phyloP scores from a whole-genome alignment of 64 coral and sea anemone species.

The Porites lutea region DNA sequence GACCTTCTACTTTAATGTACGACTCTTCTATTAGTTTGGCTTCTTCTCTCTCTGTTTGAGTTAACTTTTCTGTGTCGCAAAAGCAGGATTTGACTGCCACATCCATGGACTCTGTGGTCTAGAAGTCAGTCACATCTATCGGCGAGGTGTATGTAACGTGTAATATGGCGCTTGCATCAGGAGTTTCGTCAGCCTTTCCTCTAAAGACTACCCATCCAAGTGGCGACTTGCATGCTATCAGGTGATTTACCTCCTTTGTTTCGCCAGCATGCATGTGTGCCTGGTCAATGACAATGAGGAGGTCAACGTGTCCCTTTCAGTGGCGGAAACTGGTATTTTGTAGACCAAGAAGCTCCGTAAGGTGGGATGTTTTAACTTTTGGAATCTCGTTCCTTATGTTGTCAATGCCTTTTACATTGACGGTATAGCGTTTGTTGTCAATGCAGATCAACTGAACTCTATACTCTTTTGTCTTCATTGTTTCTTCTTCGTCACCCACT shows the following conservation, averaged over 20 bases:
- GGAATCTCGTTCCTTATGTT: slow-evolving; percentile 51
- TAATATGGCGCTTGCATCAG: neutral
- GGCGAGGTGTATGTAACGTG: slow-evolving; percentile 11
- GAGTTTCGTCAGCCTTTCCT: neutral
- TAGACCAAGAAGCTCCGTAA: slow-evolving; percentile 43
- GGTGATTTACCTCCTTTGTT: slow-evolving; percentile 44
- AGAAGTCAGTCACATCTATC: slow-evolving; percentile 42
- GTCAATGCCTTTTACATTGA: slow-evolving; percentile 35
- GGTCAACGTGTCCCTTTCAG: slow-evolving; percentile 21
- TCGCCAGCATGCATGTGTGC: slow-evolving; percentile 44
- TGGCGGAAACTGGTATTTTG: slow-evolving; percentile 21
- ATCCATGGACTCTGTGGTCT: slow-evolving; percentile 39
- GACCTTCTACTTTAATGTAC: slow-evolving; percentile 16
- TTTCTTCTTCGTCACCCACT: slow-evolving; percentile 51
- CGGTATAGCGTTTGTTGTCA: neutral
- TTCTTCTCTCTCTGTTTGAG: slow-evolving; percentile 49
- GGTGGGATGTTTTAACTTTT: neutral
- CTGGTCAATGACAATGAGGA: slow-evolving; percentile 50
- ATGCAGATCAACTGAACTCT: neutral
- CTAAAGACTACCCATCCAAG: slow-evolving; percentile 68
- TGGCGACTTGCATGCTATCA: slow-evolving; percentile 50
- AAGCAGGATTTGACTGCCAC: slow-evolving; percentile 43
- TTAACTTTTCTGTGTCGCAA: slow-evolving; percentile 48
- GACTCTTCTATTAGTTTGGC: slow-evolving; percentile 44
- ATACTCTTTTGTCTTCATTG: slow-evolving; percentile 30